These are phyloP conservation scores for Siniperca obscura DNA, from an alignment of 2,797 vertebrate species.

Conservation along the genomic window DNA sequence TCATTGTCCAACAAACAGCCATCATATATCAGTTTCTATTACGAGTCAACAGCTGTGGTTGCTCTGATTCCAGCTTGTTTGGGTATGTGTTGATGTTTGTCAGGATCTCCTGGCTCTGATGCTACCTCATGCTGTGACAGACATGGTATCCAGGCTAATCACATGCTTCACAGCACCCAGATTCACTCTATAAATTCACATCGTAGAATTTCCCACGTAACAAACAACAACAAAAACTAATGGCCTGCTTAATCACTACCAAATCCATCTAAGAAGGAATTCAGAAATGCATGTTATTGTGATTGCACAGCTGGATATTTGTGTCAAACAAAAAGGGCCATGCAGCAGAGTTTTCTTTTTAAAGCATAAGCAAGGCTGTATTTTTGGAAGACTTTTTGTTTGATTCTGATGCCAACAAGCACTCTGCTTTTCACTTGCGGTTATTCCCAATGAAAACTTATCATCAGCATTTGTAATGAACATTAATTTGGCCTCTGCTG, in stretches of 20 bases:
- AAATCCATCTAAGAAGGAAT: slow-evolving; percentile 33
- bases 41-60: slow-evolving; percentile 16
- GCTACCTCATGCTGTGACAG: slow-evolving; percentile 52
- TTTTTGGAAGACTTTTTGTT: slow-evolving; percentile 15
- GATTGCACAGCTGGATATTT: slow-evolving; percentile 41
- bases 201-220: slow-evolving; percentile 5
- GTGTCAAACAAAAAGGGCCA: slow-evolving; percentile 11
- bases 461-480: slow-evolving; percentile 23
- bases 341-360: slow-evolving; percentile 6
- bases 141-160: slow-evolving; percentile 59
- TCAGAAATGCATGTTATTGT: slow-evolving; percentile 30
- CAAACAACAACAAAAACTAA: slow-evolving; percentile 32
- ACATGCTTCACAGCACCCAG: slow-evolving; percentile 49
- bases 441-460: neutral
- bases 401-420: neutral
- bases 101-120: slow-evolving; percentile 46
- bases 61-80: slow-evolving; percentile 25
- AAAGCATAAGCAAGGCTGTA: neutral
- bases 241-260: slow-evolving; percentile 35
- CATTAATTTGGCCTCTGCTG: slow-evolving; percentile 19
- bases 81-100: slow-evolving; percentile 33
- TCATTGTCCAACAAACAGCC: slow-evolving; percentile 12
- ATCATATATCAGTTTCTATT: slow-evolving; percentile 1
- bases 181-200: slow-evolving; percentile 21
- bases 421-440: neutral